Conservation (phyloP, 2,797 vertebrate genomes). For the Myiotriccus ornatus region DNA sequence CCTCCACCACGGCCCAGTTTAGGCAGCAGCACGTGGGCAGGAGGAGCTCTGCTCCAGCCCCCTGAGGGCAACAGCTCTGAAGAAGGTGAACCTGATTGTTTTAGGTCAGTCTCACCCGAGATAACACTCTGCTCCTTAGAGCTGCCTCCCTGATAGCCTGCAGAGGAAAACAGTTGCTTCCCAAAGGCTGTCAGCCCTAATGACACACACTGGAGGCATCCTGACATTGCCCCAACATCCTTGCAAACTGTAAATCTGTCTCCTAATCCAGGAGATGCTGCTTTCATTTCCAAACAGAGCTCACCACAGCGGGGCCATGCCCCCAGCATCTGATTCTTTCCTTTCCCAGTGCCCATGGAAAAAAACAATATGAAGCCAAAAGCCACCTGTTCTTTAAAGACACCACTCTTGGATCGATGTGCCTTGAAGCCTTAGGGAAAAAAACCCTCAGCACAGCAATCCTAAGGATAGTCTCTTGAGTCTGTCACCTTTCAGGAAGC, state of each 20-base stretch:
- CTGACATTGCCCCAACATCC: not conserved
- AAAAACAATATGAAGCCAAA: not conserved
- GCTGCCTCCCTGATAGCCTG: not conserved
- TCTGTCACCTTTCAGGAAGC: not conserved
- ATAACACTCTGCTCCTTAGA: not conserved
- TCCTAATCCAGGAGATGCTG: not conserved
- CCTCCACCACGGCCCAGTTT: not conserved
- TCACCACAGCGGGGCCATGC: fast-evolving
- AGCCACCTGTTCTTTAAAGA: not conserved
- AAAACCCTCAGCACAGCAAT: not conserved
- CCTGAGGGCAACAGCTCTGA: not conserved
- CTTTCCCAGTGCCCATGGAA: not conserved
- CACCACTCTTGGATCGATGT: not conserved
- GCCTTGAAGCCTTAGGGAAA: not conserved
- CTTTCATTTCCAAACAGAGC: not conserved
- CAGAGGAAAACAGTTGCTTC: not conserved
- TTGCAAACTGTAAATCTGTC: not conserved
- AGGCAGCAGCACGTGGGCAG: not conserved
- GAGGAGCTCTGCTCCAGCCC: not conserved
- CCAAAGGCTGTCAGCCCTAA: not conserved
- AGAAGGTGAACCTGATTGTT: not conserved
- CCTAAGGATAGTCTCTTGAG: not conserved
- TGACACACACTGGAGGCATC: not conserved
- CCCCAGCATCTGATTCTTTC: not conserved
- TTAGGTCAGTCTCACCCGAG: not conserved